Evolutionary conservation across 2,797 vertebrate genomes (phyloP), one percentile per base, ranked within the genome.

Genomic region (Lacerta agilis): DNA sequence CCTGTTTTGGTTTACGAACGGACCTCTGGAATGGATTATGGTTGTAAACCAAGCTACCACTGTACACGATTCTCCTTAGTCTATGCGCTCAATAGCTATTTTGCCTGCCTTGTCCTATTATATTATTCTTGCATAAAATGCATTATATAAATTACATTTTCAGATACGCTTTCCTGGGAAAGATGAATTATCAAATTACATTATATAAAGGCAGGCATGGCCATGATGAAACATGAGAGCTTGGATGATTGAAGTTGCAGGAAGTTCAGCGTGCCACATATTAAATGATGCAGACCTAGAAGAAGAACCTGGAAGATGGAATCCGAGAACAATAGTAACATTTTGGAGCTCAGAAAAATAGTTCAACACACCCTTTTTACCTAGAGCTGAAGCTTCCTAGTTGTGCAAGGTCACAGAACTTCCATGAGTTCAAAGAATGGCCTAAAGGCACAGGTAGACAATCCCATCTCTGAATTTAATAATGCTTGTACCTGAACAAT

Each of bases 91-190:
- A 33, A 11, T 4, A 27, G 27, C 75, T 71, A 82, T 6, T 82
- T 89, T 61, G 25, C 8, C 89, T 36, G 17, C 75, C 38, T 86
- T 67, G 43, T 58, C 5, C 23, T 77, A n/a, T 83, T 72, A 43
- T 0, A 0, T 27, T 77, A 66, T 71, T 67, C 55, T 86, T 87
- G 36, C 25, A 4, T 61, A 25, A 4, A 1, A 84, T 49, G 15
- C 88, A 90, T 86, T 27, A 61, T 8, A 79, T 29, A 5, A 90
- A 79, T 85, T 76, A 58, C 72, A 75, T 64, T 91, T 93, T 43
- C 55, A 58, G 86, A 85, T 58, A 75, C 27, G 0, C 25, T 38
- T 67, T 80, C 78, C 55, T 82, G 25, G 66, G 33, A 64, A 79
- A 84, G 84, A 1, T 15, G 15, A n/a, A 86, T 0, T 0, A 45